These are phyloP conservation scores for Drosophila micromelanica DNA, from an alignment of 1,140 invertebrate genomes.

Conservation along the genomic window DNA sequence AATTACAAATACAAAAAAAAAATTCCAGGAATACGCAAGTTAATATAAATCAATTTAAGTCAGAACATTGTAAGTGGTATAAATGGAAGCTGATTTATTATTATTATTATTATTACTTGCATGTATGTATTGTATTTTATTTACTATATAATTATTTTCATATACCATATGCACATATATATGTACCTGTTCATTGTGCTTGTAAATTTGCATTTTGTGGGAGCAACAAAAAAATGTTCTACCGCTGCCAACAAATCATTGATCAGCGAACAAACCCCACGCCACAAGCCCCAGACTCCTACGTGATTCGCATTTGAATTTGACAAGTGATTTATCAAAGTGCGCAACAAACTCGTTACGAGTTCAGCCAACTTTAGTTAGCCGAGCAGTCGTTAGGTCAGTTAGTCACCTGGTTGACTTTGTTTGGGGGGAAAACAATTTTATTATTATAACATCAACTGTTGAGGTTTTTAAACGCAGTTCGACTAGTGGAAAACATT, in stretches of 20 bases:
- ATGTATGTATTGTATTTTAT: slow-evolving; percentile 3
- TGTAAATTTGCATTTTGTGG: slow-evolving; percentile 1
- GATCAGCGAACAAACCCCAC: slow-evolving; percentile 4
- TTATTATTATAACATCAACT: background rate
- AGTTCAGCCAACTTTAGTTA: background rate
- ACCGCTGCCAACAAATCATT: background rate
- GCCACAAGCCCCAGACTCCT: background rate
- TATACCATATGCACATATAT: slow-evolving; percentile 8
- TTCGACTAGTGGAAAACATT: background rate
- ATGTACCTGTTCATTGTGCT: background rate
- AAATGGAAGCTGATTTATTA: slow-evolving; percentile 36
- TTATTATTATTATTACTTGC: too few species aligned
- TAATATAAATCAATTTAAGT: slow-evolving; percentile 15
- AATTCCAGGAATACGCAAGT: background rate
- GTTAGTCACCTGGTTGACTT: background rate
- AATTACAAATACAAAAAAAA: slow-evolving; percentile 1
- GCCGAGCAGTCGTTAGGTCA: background rate
- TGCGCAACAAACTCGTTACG: background rate
- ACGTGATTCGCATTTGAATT: background rate
- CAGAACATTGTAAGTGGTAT: slow-evolving; percentile 2
- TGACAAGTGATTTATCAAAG: slow-evolving; percentile 9
- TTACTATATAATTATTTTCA: slow-evolving; percentile 1
- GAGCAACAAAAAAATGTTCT: background rate
- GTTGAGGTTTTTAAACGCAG: background rate
- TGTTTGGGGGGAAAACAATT: background rate